Percentiles rank a stretch among this genome's conserved stretches.
phyloP scores from a whole-genome alignment of 2,888 invertebrate genomes.

The Brachyopa scutellaris region DNA sequence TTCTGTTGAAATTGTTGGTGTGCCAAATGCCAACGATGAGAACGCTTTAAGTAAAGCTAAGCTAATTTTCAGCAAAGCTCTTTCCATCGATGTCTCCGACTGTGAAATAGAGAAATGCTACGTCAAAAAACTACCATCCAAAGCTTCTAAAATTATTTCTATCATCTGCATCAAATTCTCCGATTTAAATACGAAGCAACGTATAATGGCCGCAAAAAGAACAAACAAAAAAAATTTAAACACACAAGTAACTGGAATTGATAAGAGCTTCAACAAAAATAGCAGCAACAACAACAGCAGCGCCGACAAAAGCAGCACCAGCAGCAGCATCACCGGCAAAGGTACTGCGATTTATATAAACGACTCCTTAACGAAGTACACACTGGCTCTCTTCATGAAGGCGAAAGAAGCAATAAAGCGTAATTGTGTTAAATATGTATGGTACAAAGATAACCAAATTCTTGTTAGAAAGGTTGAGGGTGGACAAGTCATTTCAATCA shows the following conservation, averaged over 20 bases:
- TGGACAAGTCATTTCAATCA: constrained; percentile 35
- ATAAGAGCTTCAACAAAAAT: neutral
- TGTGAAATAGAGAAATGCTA: constrained; percentile 20
- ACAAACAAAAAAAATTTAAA: constrained; percentile 23
- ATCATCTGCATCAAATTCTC: no score
- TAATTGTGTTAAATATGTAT: constrained; percentile 25
- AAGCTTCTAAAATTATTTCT: constrained; percentile 1
- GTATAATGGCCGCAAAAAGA: constrained; percentile 20
- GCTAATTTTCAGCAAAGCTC: constrained; percentile 2
- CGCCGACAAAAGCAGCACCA: neutral
- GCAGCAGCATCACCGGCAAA: neutral
- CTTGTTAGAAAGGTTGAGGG: constrained; percentile 29
- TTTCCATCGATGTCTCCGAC: constrained; percentile 7
- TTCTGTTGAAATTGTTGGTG: constrained; percentile 7
- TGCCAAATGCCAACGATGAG: constrained; percentile 2
- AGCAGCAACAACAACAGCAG: no score
- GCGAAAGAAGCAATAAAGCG: constrained; percentile 12
- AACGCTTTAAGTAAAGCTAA: neutral
- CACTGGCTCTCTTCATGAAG: constrained; percentile 30
- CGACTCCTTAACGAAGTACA: constrained; percentile 37
- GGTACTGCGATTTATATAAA: constrained; percentile 15
- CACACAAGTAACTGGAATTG: no score
- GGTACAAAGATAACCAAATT: constrained; percentile 43
- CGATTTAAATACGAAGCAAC: neutral
- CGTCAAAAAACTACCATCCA: constrained; percentile 4